Evolutionary conservation across 2,113 vertebrate species (phyloP).

Genomic region (Anhinga rufa): DNA sequence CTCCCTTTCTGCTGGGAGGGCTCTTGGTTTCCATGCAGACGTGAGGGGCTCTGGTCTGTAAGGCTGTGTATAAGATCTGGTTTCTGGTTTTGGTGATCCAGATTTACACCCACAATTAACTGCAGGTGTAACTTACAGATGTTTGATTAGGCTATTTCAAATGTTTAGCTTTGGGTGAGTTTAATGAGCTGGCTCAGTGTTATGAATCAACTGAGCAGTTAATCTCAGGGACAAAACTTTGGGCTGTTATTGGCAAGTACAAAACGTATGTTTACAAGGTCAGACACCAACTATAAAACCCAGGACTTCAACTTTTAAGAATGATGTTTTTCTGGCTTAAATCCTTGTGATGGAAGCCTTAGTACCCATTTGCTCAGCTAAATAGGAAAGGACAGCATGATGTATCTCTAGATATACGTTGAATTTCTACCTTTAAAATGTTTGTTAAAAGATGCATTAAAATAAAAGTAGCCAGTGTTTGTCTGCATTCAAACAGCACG

Average conservation of each 20-base stretch:
- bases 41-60: not conserved
- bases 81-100: not conserved
- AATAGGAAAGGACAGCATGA: not conserved
- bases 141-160: not conserved
- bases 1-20: not conserved
- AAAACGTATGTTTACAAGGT: not conserved
- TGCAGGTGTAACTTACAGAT: not conserved
- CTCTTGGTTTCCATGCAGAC: not conserved
- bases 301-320: not conserved
- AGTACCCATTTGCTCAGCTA: not conserved
- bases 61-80: not conserved
- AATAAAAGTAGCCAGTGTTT: not conserved
- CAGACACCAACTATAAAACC: not conserved
- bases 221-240: not conserved
- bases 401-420: not conserved
- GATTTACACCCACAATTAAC: not conserved
- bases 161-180: not conserved
- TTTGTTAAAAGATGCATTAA: not conserved
- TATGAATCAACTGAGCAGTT: not conserved
- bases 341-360: not conserved
- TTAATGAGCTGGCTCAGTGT: conserved; percentile 1
- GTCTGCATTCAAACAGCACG: not conserved
- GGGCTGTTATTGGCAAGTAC: not conserved
- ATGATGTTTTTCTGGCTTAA: not conserved
- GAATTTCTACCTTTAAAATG: not conserved